Evolutionary conservation across 2,797 vertebrate species (phyloP).

Genomic region (Bradypodion pumilum): DNA sequence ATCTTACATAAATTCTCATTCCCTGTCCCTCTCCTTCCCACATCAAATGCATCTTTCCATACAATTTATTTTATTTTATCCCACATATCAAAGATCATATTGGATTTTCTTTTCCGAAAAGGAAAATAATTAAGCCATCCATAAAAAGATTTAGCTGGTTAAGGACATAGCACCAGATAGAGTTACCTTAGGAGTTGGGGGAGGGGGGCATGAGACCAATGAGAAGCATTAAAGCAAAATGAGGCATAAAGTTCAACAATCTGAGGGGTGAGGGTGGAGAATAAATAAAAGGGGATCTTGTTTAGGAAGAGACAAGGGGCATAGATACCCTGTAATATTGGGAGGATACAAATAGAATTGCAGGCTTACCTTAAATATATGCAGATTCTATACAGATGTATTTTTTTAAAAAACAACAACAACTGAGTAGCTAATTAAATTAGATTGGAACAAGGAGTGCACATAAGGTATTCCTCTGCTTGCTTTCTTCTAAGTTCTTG

Average conservation of each 20-base stretch:
- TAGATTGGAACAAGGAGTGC: constrained; percentile 45
- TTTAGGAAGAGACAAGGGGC: constrained; percentile 50
- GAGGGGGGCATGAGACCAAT: constrained; percentile 61
- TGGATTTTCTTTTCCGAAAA: constrained; percentile 65
- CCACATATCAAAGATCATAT: constrained; percentile 59
- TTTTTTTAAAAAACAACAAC: constrained; percentile 52
- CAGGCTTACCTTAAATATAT: constrained; percentile 65
- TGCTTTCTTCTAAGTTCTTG: constrained; percentile 58
- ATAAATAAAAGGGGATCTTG: constrained; percentile 53
- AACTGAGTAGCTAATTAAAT: constrained; percentile 63
- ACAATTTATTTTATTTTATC: constrained; percentile 69
- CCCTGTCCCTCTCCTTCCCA: constrained; percentile 30
- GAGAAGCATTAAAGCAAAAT: constrained; percentile 58
- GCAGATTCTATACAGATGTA: constrained; percentile 40
- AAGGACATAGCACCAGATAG: constrained; percentile 62
- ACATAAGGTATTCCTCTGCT: constrained; percentile 32
- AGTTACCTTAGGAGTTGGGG: constrained; percentile 59
- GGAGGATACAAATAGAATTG: constrained; percentile 64
- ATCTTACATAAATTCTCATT: constrained; percentile 69
- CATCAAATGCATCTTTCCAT: constrained; percentile 65
- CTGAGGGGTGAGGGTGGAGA: constrained; percentile 16
- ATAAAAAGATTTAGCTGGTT: constrained; percentile 66
- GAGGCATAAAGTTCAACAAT: constrained; percentile 45
- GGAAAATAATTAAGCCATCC: constrained; percentile 75
- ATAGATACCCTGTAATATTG: constrained; percentile 60